Percentiles rank a stretch among this genome's conserved stretches.
Conservation (phyloP, 2,888 invertebrate genomes). For the Leptinotarsa peninsularis region DNA sequence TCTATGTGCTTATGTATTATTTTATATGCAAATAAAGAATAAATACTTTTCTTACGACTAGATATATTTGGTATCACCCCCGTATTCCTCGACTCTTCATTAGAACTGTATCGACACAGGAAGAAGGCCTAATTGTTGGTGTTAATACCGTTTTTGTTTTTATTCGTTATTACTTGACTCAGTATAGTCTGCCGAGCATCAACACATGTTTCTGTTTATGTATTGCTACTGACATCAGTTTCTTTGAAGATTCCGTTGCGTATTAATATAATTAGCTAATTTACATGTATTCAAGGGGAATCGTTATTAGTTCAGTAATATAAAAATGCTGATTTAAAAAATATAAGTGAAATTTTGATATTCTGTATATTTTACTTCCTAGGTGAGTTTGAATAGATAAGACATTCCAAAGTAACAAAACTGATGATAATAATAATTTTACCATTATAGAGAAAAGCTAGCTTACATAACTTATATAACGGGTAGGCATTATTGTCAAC, state of each 20-base stretch:
- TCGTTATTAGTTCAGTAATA: not conserved
- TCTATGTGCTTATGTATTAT: too few relatives aligned
- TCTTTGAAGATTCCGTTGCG: not conserved
- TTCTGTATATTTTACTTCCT: too few relatives aligned
- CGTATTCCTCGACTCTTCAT: not conserved
- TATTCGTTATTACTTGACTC: not conserved
- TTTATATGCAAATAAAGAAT: too few relatives aligned
- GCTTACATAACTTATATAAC: too few relatives aligned
- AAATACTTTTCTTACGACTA: not conserved
- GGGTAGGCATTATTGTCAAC: too few relatives aligned
- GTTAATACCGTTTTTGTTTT: not conserved
- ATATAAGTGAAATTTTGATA: too few relatives aligned
- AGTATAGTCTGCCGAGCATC: not conserved
- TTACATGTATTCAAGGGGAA: not conserved
- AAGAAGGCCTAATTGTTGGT: constrained; percentile 2
- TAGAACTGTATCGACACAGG: constrained; percentile 11
- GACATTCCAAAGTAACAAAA: too few relatives aligned
- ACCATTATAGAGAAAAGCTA: too few relatives aligned
- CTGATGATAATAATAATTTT: too few relatives aligned
- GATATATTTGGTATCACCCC: not conserved
- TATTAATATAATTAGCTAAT: not conserved
- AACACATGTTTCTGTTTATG: constrained; percentile 4
- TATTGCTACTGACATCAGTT: not conserved
- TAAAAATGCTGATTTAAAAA: too few relatives aligned
- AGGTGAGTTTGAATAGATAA: too few relatives aligned